Base-by-base conservation (phyloP, 2,113 vertebrate species). In the Ammodytes dubius region DNA sequence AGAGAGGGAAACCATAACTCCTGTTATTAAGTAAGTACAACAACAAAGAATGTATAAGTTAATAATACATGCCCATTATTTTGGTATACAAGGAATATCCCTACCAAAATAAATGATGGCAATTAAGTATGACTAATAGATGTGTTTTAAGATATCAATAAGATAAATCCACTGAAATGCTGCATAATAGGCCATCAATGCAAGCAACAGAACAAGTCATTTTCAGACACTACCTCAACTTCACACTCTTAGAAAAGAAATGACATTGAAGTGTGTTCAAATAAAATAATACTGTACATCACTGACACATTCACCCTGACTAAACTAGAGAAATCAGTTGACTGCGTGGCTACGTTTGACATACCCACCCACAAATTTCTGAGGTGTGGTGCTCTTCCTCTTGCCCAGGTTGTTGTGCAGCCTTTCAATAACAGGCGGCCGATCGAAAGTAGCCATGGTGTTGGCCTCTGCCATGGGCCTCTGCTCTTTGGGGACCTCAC, bases 361-460 rank as follows among this genome's bases (percentile, higher is more conserved):
- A 70, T 79, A 95, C 97, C 96, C 95, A 99, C 99, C 99, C 92
- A 99, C 96, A 97, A 99, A 99, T 94, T 99, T 99, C 93, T 99
- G 99, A 85, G 98, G 98, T 64, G 97, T 99, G 93, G 97, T 98
- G 95, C 98, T 99, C 96, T 99, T 99, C 95, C 98, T 97, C 93
- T 99, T 99, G 94, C 97, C 97, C 93, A 99, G 95, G 83, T 96
- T 98, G 93, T 95, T 97, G 58, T 97, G 96, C 91, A 99, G 94
- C 92, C 97, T 96, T 95, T 99, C 98, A 93, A 99, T 99, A 91
- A 98, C 97, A 87, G 98, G 97, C 59, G 98, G 97, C 93, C 98
- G 97, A 90, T 99, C 97, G 93, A 98, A 99, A 90, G 96, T 92
- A 83, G 95, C 95, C 94, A 98, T 93, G 93, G 93, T 92, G 92